phyloP scores from a whole-genome alignment of 92 coral and sea anemone species.

The Porites evermanni region DNA sequence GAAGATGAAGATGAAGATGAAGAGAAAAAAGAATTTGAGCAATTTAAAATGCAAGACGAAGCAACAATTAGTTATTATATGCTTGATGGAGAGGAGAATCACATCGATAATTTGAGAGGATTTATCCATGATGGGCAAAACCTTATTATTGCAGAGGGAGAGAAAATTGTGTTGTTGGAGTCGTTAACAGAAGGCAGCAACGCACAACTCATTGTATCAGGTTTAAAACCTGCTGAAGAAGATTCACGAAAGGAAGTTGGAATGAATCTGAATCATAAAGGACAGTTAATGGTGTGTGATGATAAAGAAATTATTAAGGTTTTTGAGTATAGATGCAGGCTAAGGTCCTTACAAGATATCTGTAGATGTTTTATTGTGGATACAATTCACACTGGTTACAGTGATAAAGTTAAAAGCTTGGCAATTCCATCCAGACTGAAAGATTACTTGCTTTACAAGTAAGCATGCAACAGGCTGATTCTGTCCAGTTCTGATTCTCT shows the following conservation, averaged over 20 bases:
- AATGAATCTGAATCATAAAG: constrained; percentile 33
- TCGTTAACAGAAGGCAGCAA: constrained; percentile 45
- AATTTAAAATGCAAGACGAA: constrained; percentile 22
- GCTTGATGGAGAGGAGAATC: constrained; percentile 46
- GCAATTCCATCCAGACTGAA: constrained; percentile 12
- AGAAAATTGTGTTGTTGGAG: constrained; percentile 52
- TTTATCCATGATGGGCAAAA: constrained; percentile 61
- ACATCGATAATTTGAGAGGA: constrained; percentile 8
- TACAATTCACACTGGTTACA: constrained; percentile 5
- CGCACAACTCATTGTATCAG: constrained; percentile 55
- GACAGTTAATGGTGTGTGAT: constrained; percentile 58
- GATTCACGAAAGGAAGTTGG: neutral
- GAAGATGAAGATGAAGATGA: constrained; percentile 13
- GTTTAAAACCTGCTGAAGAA: constrained; percentile 31
- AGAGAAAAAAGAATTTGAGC: too few species aligned
- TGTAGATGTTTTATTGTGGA: neutral
- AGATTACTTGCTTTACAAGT: constrained; percentile 24
- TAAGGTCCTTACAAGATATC: neutral
- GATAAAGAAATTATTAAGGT: constrained; percentile 13
- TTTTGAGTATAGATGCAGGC: constrained; percentile 22
- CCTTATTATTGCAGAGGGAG: constrained; percentile 38
- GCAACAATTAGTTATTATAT: constrained; percentile 39
- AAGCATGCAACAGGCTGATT: neutral
- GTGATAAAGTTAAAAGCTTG: neutral
- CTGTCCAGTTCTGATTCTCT: too few species aligned